These are phyloP conservation scores for Cuniculus paca DNA, from an alignment of 2,797 vertebrate genomes.

Conservation along the genomic window DNA sequence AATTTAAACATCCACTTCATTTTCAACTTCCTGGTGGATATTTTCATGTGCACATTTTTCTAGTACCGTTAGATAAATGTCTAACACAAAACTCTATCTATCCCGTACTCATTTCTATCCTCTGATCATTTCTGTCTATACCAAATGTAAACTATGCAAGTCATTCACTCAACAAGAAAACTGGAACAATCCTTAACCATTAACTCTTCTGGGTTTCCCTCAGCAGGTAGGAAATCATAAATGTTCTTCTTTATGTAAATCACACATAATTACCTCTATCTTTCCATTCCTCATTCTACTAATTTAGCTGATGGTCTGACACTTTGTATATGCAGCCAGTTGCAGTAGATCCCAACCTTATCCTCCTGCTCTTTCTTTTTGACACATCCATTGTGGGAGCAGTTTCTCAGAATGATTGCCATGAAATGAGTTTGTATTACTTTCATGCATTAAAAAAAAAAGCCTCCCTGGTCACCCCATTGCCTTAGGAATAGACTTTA, in stretches of 20 bases:
- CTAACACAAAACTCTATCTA: neutral
- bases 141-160: neutral
- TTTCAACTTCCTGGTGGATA: neutral
- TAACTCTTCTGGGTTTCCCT: neutral
- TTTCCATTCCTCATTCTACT: neutral
- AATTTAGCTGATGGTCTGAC: neutral
- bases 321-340: neutral
- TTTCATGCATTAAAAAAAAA: constrained; percentile 10
- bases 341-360: neutral
- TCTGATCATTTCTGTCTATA: neutral
- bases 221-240: neutral
- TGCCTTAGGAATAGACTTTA: neutral
- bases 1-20: neutral
- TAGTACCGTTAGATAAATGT: neutral
- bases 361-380: neutral
- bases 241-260: neutral
- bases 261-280: neutral
- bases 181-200: neutral
- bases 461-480: neutral
- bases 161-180: neutral
- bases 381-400: neutral
- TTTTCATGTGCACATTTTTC: neutral
- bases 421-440: neutral
- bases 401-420: neutral
- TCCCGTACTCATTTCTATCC: neutral